Evolutionary conservation across 37 sponge, comb jelly and placozoan species (phyloP), one percentile per base, ranked within the genome.

Genomic region (Dysidea cf. avara): DNA sequence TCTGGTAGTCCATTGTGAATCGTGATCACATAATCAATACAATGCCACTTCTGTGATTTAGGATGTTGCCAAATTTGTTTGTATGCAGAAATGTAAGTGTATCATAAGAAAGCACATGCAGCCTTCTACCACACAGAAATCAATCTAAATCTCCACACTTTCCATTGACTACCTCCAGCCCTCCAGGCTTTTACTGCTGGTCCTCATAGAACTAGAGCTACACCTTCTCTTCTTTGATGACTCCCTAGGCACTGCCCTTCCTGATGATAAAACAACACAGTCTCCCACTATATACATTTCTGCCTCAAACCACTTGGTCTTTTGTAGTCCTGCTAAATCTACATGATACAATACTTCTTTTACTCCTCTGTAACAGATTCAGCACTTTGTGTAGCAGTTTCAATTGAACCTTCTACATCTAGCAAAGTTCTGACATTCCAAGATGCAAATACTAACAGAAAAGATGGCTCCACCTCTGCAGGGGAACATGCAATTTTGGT

Each of bases 181-280:
- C n/a, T n/a, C n/a, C n/a, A n/a, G n/a, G n/a, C n/a, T n/a, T n/a
- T n/a, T n/a, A n/a, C n/a, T n/a, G n/a, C n/a, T n/a, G n/a, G n/a
- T n/a, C n/a, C n/a, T n/a, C n/a, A n/a, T n/a, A n/a, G n/a, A n/a
- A n/a, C n/a, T n/a, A n/a, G n/a, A n/a, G n/a, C n/a, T n/a, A n/a
- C n/a, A n/a, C 78, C 78, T 25, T 71, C 81, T 38, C 81, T 73
- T 54, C 81, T 81, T 57, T 71, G 72, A 18, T 38, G 35, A 63
- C 14, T 6, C 14, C 17, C 25, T 53, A 22, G 72, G 81, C 16
- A 61, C 53, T 53, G 31, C 25, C 52, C 79, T 32, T 3, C 79
- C 79, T 40, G 79, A 43, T 58, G 79, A 14, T 17, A 78, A 39
- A 20, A 78, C 68, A 13, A 68, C 32, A 39, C 79, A 57, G n/a